phyloP scores from a whole-genome alignment of 2,113 vertebrate species.

The Mionectes macconnelli region DNA sequence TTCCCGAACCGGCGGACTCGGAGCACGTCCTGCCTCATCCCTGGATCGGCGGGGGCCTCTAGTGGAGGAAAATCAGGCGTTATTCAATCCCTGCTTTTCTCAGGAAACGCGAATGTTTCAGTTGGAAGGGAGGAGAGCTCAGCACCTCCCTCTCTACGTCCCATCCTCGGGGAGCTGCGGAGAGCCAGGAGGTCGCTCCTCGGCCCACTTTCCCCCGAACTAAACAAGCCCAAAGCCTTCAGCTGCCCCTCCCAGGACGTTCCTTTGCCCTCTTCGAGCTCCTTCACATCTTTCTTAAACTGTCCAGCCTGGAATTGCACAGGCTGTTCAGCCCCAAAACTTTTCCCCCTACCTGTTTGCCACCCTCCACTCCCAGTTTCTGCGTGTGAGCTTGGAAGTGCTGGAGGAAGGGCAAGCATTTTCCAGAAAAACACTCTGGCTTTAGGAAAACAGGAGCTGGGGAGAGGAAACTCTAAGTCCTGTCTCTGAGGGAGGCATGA shows the following conservation, averaged over 20 bases:
- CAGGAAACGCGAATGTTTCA: background rate
- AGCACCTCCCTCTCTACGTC: background rate
- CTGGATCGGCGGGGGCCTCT: background rate
- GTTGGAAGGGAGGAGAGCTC: background rate
- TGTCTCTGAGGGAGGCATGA: background rate
- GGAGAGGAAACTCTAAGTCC: background rate
- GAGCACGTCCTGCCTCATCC: background rate
- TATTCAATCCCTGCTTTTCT: background rate
- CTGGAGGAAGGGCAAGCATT: background rate
- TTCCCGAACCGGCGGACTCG: rapidly evolving
- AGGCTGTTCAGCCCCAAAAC: background rate
- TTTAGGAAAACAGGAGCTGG: background rate
- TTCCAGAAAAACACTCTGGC: background rate
- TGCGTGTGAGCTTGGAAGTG: background rate
- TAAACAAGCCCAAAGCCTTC: background rate
- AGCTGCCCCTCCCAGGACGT: background rate
- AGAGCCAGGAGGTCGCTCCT: background rate
- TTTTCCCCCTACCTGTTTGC: background rate
- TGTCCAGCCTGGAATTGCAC: background rate
- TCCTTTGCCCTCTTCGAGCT: background rate
- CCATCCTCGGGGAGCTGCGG: background rate
- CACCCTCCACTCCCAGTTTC: background rate
- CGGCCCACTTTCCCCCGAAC: background rate
- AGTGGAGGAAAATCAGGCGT: background rate
- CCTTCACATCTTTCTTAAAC: background rate